These are phyloP conservation scores for Rhyacophila brunnea DNA, from an alignment of 1,140 invertebrate genomes.

Conservation along the genomic window DNA sequence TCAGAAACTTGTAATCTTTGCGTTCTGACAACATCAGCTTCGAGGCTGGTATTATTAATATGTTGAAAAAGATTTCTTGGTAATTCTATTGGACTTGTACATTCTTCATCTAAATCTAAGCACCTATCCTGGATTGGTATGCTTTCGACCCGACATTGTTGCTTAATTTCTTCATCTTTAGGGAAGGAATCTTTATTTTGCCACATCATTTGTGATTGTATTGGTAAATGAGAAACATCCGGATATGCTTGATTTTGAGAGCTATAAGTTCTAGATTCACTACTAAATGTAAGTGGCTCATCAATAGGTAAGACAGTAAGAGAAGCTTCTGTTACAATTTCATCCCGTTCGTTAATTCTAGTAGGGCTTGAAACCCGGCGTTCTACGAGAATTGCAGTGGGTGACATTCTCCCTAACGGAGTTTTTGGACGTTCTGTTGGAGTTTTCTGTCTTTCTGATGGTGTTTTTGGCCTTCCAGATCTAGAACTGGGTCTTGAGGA, in stretches of 20 bases:
- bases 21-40: constrained; percentile 47
- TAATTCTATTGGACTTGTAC: not conserved
- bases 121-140: not conserved
- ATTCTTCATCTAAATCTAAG: constrained; percentile 4
- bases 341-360: constrained; percentile 51
- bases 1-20: constrained; percentile 68
- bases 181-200: not conserved
- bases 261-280: constrained; percentile 35
- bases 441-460: constrained; percentile 55
- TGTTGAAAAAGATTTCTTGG: constrained; percentile 1
- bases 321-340: constrained; percentile 55
- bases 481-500: constrained; percentile 47
- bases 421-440: constrained; percentile 55
- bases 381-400: constrained; percentile 60
- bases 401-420: constrained; percentile 54
- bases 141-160: not conserved
- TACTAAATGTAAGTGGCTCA: constrained; percentile 34
- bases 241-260: constrained; percentile 39
- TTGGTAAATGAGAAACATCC: not conserved
- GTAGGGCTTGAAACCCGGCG: constrained; percentile 57
- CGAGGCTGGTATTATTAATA: constrained; percentile 6
- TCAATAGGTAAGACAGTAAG: constrained; percentile 55
- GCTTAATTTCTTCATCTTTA: not conserved
- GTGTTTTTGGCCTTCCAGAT: constrained; percentile 53
- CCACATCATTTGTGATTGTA: not conserved